Evolutionary conservation across 1,140 invertebrate species (phyloP).

Genomic region (Tetragonula clypearis): DNA sequence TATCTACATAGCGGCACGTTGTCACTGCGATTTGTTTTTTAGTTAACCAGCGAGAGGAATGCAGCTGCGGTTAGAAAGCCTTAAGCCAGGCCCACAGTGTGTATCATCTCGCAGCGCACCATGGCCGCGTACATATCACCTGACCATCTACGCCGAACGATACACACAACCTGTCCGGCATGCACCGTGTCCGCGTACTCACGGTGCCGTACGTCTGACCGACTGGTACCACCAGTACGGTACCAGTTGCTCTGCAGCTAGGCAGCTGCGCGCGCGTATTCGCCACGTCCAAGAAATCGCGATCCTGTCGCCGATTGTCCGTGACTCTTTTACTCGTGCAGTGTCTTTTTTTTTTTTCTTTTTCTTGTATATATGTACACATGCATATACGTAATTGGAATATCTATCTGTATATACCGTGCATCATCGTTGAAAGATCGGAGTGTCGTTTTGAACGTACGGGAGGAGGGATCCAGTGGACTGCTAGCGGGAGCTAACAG

Average conservation of each 20-base stretch:
- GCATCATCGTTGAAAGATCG: not conserved
- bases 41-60: not conserved
- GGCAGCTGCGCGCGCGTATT: conserved; percentile 35
- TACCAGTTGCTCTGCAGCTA: conserved; percentile 55
- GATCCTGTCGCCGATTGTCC: not conserved
- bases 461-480: not conserved
- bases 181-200: conserved; percentile 42
- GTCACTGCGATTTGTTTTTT: not conserved
- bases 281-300: not conserved
- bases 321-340: not conserved
- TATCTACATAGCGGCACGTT: not conserved
- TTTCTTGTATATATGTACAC: not conserved
- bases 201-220: conserved; percentile 57
- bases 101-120: not conserved
- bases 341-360: not conserved
- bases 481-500: not conserved
- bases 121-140: conserved; percentile 47
- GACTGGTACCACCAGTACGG: conserved; percentile 66
- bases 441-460: too few relatives aligned
- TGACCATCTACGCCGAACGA: conserved; percentile 22
- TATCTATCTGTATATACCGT: too few relatives aligned
- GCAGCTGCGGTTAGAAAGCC: conserved; percentile 71
- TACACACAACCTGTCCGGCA: conserved; percentile 48
- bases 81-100: conserved; percentile 53
- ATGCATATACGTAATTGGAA: too few relatives aligned